Evolutionary conservation across 2,888 invertebrate genomes (phyloP), one percentile per base, ranked within the genome.

Genomic region (Lathronympha strigana): DNA sequence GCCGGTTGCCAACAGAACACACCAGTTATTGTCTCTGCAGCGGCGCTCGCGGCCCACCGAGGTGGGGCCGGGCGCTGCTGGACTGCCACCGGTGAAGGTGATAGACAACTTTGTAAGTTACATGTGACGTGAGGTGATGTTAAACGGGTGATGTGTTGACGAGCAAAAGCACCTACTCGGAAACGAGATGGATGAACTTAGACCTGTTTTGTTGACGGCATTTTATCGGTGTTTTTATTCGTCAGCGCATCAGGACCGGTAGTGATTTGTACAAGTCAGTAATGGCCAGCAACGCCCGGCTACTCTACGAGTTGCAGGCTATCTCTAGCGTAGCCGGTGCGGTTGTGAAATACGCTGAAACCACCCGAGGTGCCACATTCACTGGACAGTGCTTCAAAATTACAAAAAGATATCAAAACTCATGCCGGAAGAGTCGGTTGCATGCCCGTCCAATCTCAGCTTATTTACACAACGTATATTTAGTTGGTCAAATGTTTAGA

Each of bases 371-470:
- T 84, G 86, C 81, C 70, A 73, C 70, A 70, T 66, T 73, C 70
- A 70, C 69, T 38, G 63, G 57, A 67, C 63, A 61, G 77, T 78
- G 77, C 73, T 60, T 67, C 70, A 63, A 68, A 69, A 64, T 68
- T 60, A 62, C 17, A 68, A 63, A 70, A 67, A 72, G 69, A 72
- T 69, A 74, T 72, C 72, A 76, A 76, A 72, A 72, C 66, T 75
- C 86, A 88, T 88, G 89, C 87, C 74, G 61, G 67, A 72, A 75
- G 71, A 76, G 62, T 67, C 68, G 69, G 68, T 80, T 82, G 88
- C 81, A 81, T 88, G 88, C 84, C 88, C 87, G 88, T 86, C 87
- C 89, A 84, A 88, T 90, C 84, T 89, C 90, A 89, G 90, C 88
- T 87, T 83, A 88, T 88, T 88, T 86, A 74, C 88, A 89, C 90